Base-by-base conservation (phyloP, 1,140 invertebrate species). In the Periplaneta americana region DNA sequence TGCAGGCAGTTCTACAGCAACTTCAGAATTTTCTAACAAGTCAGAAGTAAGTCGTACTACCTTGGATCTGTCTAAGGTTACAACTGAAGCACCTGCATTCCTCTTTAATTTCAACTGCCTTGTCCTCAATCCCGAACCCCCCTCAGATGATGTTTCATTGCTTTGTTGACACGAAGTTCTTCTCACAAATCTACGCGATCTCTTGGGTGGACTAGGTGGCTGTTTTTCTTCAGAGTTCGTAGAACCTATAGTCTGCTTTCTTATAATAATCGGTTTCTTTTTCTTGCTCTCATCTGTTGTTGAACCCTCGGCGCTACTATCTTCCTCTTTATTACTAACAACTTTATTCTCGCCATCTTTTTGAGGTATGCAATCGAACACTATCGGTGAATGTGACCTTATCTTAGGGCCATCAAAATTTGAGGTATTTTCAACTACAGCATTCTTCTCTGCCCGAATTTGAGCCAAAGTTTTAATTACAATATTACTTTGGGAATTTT, bases 391-490 rank as follows among this genome's bases (percentile, higher is more conserved):
- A 35, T 80, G 75, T 34, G 82, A 34, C 28, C 75, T 75, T 33
- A 75, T 80, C n/a, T 39, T 78, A 10, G 78, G 22, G 28, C 18
- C 15, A 36, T 6, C 28, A 28, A 4, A 66, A 6, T 9, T 66
- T 6, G 48, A 66, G 28, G 48, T 66, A n/a, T 66, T n/a, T n/a
- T 66, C 22, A 5, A 66, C n/a, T n/a, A 28, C n/a, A n/a, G 36
- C 75, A n/a, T 34, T 75, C 80, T 36, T 66, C 37, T 81, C 80
- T 36, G 80, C 80, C 22, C 80, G 74, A 33, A 81, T 81, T 37
- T 81, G 80, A 34, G 57, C 74, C 9, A 81, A 34, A 22, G 80
- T 74, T 75, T 81, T 81, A 66, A 81, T 37, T 33, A 81, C 80
- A 35, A 81, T 33, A 32, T 35, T n/a, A n/a, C n/a, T n/a, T n/a